A percentile compares a stretch with the other conserved stretches of the same genome.
Conservation (phyloP, 2,113 vertebrate species). For the Apteryx mantelli region DNA sequence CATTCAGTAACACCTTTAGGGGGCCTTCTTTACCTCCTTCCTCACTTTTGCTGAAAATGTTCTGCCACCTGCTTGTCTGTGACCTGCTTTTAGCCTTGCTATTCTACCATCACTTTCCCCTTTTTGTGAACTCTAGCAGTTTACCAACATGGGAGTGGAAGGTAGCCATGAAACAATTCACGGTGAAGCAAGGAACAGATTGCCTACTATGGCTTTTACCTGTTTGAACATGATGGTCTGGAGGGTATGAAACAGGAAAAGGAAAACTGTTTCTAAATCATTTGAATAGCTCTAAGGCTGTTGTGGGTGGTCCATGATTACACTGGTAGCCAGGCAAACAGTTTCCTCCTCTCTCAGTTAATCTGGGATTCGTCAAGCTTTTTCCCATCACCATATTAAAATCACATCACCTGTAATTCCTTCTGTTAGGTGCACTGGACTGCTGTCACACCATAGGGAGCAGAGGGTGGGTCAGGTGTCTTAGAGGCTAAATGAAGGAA, state of each 20-base stretch:
- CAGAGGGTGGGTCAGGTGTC: background rate
- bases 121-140: background rate
- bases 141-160: background rate
- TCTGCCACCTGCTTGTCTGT: background rate
- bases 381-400: background rate
- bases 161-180: background rate
- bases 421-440: background rate
- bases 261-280: no score
- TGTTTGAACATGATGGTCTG: background rate
- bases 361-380: no score
- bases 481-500: background rate
- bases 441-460: background rate
- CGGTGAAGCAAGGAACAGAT: background rate
- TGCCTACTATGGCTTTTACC: background rate
- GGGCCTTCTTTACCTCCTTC: background rate
- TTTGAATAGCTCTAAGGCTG: background rate
- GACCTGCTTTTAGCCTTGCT: background rate
- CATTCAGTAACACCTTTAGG: background rate
- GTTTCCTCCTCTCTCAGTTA: background rate
- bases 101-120: background rate
- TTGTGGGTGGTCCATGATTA: background rate
- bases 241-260: background rate
- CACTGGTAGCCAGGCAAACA: no score
- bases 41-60: background rate
- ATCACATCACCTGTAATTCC: background rate